Conservation (phyloP, 2,888 invertebrate species). For the Rutpela maculata region DNA sequence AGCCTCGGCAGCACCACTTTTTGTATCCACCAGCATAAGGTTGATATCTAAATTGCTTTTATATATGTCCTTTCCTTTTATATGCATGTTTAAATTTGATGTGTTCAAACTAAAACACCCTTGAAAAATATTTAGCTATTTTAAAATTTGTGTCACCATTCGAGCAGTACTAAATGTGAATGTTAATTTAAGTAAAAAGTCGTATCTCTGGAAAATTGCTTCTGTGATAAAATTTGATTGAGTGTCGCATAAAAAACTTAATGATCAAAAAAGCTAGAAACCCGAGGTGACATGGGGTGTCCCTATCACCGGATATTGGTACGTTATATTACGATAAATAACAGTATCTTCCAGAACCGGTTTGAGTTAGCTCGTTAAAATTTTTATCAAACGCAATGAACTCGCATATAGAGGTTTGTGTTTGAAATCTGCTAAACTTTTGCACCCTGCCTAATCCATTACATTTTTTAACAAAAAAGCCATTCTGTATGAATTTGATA, state of each 20-base stretch:
- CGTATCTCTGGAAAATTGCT: background rate
- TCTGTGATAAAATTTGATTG: background rate
- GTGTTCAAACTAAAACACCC: background rate
- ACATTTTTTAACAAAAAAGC: too few species aligned
- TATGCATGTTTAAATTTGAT: background rate
- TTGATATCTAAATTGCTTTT: background rate
- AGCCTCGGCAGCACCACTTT: background rate
- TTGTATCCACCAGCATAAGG: background rate
- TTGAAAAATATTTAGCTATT: background rate
- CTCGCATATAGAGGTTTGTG: too few species aligned
- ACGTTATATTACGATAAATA: background rate
- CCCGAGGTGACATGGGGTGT: background rate
- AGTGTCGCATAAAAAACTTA: background rate
- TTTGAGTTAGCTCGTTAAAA: background rate
- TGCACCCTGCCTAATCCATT: too few species aligned
- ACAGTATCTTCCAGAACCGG: background rate
- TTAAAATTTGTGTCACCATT: background rate
- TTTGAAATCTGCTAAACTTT: too few species aligned
- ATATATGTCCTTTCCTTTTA: background rate
- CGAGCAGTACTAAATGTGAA: background rate
- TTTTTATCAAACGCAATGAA: background rate
- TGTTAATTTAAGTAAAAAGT: background rate
- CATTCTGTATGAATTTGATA: too few species aligned
- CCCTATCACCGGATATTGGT: background rate
- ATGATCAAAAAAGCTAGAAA: background rate